These are phyloP conservation scores for Ciona savignyi DNA, from an alignment of 23 tunicate species.

Conservation along the genomic window DNA sequence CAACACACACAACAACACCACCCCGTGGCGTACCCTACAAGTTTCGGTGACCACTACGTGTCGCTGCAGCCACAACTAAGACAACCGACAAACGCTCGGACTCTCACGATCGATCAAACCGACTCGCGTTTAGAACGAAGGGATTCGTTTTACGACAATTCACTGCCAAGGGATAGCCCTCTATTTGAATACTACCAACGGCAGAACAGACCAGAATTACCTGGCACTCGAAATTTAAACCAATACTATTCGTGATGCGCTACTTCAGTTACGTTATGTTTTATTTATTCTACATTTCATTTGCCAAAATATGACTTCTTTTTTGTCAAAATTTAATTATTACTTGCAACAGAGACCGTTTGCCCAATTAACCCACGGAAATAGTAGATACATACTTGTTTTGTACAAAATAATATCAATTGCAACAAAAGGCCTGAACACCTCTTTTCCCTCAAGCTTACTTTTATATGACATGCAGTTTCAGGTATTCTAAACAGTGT, in stretches of 20 bases:
- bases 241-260: conserved; percentile 33
- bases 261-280: neutral
- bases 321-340: too few relatives aligned
- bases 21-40: conserved; percentile 12
- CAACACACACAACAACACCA: conserved; percentile 12
- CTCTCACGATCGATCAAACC: neutral
- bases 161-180: conserved; percentile 65
- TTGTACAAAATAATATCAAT: too few relatives aligned
- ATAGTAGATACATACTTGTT: too few relatives aligned
- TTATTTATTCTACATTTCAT: neutral
- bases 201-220: conserved; percentile 50
- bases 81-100: neutral
- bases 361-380: too few relatives aligned
- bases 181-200: conserved; percentile 78
- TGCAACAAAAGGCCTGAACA: too few relatives aligned
- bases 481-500: neutral
- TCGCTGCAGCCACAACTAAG: conserved; percentile 30
- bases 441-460: too few relatives aligned
- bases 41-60: conserved; percentile 34
- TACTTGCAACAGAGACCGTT: too few relatives aligned
- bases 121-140: conserved; percentile 23
- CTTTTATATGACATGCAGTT: too few relatives aligned
- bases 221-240: conserved; percentile 79
- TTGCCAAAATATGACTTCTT: too few relatives aligned
- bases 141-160: conserved; percentile 78